Base-by-base conservation (phyloP, 2,113 vertebrate species). In the Riparia riparia region DNA sequence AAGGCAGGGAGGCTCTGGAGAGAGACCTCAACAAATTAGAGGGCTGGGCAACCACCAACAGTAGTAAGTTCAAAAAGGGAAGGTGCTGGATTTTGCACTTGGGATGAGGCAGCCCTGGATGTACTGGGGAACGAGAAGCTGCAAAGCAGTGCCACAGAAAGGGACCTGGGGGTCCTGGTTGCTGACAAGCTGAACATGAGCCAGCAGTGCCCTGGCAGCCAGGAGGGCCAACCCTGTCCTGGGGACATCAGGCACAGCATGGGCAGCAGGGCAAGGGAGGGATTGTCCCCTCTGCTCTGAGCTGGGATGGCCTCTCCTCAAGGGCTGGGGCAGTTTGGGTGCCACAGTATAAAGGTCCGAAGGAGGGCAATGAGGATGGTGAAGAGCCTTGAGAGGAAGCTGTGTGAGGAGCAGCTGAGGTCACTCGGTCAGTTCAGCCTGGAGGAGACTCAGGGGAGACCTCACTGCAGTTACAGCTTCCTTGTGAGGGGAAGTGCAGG, bases 131-230 rank as follows among this genome's bases (percentile, higher is more conserved):
- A 14, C 3, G 25, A 66, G 60, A 65, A 0, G 10, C 34, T 49
- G 60, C 0, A 74, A 0, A 56, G 42, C 60, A 74, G 34, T 20
- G 19, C 29, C 2, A 1, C 0, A 0, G 10, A 42, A 64, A 47
- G 25, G 10, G 29, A 25, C 31, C 16, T 42, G 61, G 7, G 41
- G 6, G 13, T 42, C 5, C 26, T 26, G 68, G 47, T 11, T 0
- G 0, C 0, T 11, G 31, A 1, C 29, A 34, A 42, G 24, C 0
- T 57, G 60, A 57, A 24, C 19, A 2, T 3, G 61, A 57, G 51
- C 0, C 51, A 74, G 82, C 82, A 66, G 60, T 11, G 70, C 51
- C 18, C 70, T 65, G 82, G 41, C 41, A 85, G 70, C 69, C 82
- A 74, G 50, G 42, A 42, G 50, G 3, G 34, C 2, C 60, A 57